Evolutionary conservation across 1,140 invertebrate species (phyloP), one percentile per base, ranked within the genome.

Genomic region (Tribolium castaneum): DNA sequence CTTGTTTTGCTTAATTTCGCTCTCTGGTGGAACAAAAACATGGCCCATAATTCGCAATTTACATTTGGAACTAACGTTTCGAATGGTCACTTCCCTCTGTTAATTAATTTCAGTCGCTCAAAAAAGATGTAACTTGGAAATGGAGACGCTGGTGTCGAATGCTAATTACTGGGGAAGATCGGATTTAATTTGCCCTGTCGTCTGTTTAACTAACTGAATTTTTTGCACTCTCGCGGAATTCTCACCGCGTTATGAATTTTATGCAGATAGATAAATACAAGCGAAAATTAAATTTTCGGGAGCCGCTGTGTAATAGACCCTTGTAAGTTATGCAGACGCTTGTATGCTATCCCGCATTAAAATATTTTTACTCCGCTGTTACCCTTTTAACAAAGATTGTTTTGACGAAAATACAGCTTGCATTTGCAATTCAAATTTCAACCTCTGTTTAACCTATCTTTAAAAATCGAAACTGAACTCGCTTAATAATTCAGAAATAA

Each of bases 1-100:
- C 54, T 59, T 59, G 54, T 59, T 59, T 59, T 59, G 54, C 14
- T 22, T n/a, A 59, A 59, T 1, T 59, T 59, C 52, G 25, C 54
- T 16, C 54, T 59, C 9, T 22, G 22, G 14, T 59, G 19, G 9
- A 45, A 45, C 39, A 45, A 45, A 45, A 45, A 45, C 39, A 45
- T 10, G n/a, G 19, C 54, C 6, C 19, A 59, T 22, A 59, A 22
- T 59, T 59, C 19, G 54, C 30, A 59, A 59, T 59, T 59, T 59
- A n/a, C 54, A 25, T 59, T 10, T 52, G 1, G 19, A 30, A 59
- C 14, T 22, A 59, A 16, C 19, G 22, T 59, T 59, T 19, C 51
- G 13, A 52, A 14, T 52, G 51, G 13, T 52, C 16, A 52, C 2
- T 22, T 59, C 5, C 19, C 3, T 59, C 4, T 59, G 19, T 59